phyloP scores from a whole-genome alignment of 1,140 invertebrate species.

The Gryon sp. region DNA sequence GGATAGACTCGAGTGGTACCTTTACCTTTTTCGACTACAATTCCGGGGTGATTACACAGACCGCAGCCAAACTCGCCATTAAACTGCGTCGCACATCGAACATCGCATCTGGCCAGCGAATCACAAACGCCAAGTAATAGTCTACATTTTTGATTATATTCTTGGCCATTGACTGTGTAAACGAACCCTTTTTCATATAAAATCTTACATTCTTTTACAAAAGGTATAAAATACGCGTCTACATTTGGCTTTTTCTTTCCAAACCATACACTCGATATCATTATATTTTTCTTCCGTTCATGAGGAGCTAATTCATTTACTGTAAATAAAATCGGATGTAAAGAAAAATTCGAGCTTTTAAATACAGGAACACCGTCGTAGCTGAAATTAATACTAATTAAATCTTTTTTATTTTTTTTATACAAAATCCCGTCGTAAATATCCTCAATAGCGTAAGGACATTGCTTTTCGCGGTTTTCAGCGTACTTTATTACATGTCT shows the following conservation, averaged over 20 bases:
- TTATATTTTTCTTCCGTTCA: slow-evolving; percentile 18
- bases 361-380: slow-evolving; percentile 51
- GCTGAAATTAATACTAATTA: slow-evolving; percentile 52
- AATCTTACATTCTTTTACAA: slow-evolving; percentile 42
- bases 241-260: slow-evolving; percentile 46
- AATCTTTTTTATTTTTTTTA: slow-evolving; percentile 12
- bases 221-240: slow-evolving; percentile 53
- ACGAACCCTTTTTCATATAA: slow-evolving; percentile 37
- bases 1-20: slow-evolving; percentile 2
- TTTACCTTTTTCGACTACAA: slow-evolving; percentile 23
- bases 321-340: slow-evolving; percentile 41
- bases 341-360: slow-evolving; percentile 22
- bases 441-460: slow-evolving; percentile 34
- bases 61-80: slow-evolving; percentile 46
- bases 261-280: slow-evolving; percentile 41
- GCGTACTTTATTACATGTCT: neutral
- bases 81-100: slow-evolving; percentile 59
- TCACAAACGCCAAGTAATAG: slow-evolving; percentile 40
- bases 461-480: neutral
- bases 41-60: slow-evolving; percentile 42
- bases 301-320: slow-evolving; percentile 38
- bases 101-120: slow-evolving; percentile 52
- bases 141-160: slow-evolving; percentile 47
- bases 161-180: slow-evolving; percentile 21
- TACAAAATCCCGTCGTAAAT: slow-evolving; percentile 41